Conservation (phyloP, 30 jellyfish, hydroid and myxozoan genomes). For the Cassiopea xamachana region DNA sequence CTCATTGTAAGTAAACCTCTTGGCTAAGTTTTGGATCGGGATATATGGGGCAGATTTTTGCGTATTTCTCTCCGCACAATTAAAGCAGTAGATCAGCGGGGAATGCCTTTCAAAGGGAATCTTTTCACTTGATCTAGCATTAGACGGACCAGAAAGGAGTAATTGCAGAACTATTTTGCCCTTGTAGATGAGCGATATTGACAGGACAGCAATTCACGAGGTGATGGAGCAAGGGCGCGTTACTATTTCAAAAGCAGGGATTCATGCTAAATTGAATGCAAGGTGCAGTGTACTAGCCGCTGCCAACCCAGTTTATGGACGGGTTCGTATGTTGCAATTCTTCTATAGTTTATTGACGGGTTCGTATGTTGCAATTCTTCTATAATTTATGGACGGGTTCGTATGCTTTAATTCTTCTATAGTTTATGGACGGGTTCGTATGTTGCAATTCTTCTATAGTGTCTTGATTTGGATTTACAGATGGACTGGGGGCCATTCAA, state of each 20-base stretch:
- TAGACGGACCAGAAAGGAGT: not conserved
- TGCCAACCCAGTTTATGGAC: constrained; percentile 99
- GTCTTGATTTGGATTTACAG: no score
- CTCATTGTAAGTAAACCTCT: no score
- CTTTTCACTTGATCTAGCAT: not conserved
- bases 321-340: constrained; percentile 60
- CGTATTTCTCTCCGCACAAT: no score
- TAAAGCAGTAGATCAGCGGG: no score
- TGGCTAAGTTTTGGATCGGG: no score
- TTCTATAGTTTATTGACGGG: not conserved
- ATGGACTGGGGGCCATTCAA: no score
- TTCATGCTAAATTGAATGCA: constrained; percentile 98
- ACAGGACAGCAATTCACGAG: constrained; percentile 99
- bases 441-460: no score
- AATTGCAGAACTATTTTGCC: not conserved
- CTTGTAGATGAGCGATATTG: constrained; percentile 97
- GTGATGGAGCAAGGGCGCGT: constrained; percentile 99
- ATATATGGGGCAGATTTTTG: no score
- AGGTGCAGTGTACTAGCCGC: constrained; percentile 99
- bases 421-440: no score
- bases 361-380: no score
- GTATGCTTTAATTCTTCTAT: no score
- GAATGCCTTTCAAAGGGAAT: not conserved
- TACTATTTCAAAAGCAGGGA: constrained; percentile 97
- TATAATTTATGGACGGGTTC: not conserved